Evolutionary conservation across 2,797 vertebrate genomes (phyloP).

Genomic region (Anguilla pacifica): DNA sequence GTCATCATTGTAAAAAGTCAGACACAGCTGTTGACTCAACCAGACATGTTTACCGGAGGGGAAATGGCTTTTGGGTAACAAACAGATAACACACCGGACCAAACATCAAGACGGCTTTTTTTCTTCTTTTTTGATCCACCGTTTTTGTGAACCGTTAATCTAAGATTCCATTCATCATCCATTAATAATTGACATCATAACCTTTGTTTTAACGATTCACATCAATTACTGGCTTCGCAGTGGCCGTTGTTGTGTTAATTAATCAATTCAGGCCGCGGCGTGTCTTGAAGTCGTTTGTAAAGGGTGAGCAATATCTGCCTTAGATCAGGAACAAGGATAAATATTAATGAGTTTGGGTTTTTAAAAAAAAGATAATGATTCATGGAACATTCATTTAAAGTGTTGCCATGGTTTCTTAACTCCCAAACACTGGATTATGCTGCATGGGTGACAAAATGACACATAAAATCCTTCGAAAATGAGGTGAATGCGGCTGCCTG

Average conservation of each 20-base stretch:
- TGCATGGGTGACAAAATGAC: neutral
- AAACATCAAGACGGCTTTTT: neutral
- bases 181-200: neutral
- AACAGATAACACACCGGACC: neutral
- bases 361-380: neutral
- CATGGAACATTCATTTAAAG: neutral
- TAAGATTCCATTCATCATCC: neutral
- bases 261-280: neutral
- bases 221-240: neutral
- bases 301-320: neutral
- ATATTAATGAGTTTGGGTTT: neutral
- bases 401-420: slow-evolving; percentile 2
- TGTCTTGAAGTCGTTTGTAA: neutral
- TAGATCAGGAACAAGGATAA: neutral
- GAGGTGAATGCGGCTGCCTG: neutral
- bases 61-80: neutral
- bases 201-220: neutral
- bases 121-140: neutral
- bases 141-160: neutral
- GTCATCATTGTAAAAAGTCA: neutral
- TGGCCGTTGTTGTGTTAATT: neutral
- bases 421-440: neutral
- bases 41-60: neutral
- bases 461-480: neutral
- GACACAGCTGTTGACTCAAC: neutral